Evolutionary conservation across 1,140 invertebrate genomes (phyloP), one percentile per base, ranked within the genome.

Genomic region (Psix sp.): DNA sequence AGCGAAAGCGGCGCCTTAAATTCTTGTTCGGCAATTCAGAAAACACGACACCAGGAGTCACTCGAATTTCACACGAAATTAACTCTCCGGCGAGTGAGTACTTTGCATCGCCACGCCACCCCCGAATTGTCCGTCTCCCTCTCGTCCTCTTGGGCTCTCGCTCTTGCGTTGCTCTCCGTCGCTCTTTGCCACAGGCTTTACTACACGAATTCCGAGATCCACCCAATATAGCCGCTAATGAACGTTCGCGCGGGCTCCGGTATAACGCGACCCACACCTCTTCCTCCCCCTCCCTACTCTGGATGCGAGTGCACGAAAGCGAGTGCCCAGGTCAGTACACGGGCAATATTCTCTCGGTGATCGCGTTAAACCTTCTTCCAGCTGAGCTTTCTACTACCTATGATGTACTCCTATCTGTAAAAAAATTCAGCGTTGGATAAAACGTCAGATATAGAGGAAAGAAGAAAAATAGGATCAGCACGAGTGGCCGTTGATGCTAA

Each of bases 1-100:
- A 54, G 51, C 46, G 39, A 51, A 59, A 72, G 36, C 59, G 38
- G 33, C 63, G 29, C 62, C 63, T 68, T 74, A 56, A 74, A 74
- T 68, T 74, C 57, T 52, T 74, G 60, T 65, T 65, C 71, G 71
- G 38, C 71, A 42, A 68, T 68, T 68, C 51, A 43, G 59, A 49
- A 68, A 68, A 63, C 57, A 65, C 51, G 71, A 67, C 62, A 52
- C 76, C 80, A 57, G 73, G 68, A 78, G 79, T 80, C 76, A 77
- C 77, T 83, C 77, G 79, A 78, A 83, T 83, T 82, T 82, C 81
- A 83, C 81, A 82, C 80, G 79, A 82, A 80, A 83, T 82, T 82
- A 82, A 82, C 82, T 82, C 79, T 76, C 74, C 74, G 76, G 66
- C 79, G 68, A 80, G 76, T 77, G 67, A 78, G 78, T 78, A 76